Percentiles rank a stretch among this genome's conserved stretches.
Conservation (phyloP, 2,888 invertebrate genomes). For the Acleris laterana region DNA sequence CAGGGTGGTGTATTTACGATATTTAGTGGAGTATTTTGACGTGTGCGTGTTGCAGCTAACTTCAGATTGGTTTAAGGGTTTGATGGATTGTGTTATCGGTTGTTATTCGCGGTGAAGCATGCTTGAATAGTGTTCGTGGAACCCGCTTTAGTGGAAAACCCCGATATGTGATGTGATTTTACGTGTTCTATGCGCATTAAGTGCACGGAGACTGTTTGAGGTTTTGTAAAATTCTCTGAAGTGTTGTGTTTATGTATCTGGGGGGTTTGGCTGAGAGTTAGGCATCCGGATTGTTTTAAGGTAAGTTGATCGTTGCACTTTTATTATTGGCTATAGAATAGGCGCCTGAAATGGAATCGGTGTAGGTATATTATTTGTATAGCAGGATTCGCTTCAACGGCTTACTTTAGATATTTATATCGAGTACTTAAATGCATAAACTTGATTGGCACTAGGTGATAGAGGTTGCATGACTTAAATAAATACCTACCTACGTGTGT, state of each 20-base stretch:
- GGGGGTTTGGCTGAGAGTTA: conserved; percentile 11
- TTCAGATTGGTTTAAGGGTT: conserved; percentile 79
- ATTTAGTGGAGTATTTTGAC: conserved; percentile 84
- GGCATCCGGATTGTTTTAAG: conserved; percentile 19
- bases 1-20: conserved; percentile 48
- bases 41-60: conserved; percentile 74
- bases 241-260: too few species aligned
- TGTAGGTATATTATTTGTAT: too few species aligned
- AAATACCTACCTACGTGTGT: too few species aligned
- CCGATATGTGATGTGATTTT: conserved; percentile 49
- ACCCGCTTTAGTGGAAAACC: conserved; percentile 63
- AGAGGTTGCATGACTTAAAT: too few species aligned
- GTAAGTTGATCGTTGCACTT: conserved; percentile 7
- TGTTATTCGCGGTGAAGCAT: conserved; percentile 72
- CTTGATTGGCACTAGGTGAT: too few species aligned
- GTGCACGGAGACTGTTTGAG: conserved; percentile 6
- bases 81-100: conserved; percentile 83
- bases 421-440: too few species aligned
- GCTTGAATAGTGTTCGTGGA: conserved; percentile 67
- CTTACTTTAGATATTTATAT: too few species aligned
- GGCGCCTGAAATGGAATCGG: too few species aligned
- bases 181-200: conserved; percentile 28
- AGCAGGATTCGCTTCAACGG: too few species aligned
- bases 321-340: too few species aligned
- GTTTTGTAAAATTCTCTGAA: too few species aligned